Conservation (phyloP, 64 coral and sea anemone species). For the Orbicella faveolata region DNA sequence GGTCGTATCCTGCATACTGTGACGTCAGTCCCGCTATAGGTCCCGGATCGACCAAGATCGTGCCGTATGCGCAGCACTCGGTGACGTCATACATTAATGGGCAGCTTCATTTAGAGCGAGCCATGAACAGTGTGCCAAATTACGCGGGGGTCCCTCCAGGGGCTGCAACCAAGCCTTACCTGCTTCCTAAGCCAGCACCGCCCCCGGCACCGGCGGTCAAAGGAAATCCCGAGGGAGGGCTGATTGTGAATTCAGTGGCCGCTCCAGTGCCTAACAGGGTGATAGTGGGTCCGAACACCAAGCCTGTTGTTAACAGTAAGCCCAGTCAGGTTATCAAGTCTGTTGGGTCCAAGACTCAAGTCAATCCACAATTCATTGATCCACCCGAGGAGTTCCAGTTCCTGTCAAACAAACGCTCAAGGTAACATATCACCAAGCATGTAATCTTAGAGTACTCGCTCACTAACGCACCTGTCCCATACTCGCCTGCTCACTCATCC, state of each 20-base stretch:
- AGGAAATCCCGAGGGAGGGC: conserved; percentile 6
- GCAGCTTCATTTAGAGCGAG: conserved; percentile 50
- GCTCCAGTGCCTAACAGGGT: conserved; percentile 41
- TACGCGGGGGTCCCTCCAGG: conserved; percentile 5
- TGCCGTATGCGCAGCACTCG: conserved; percentile 96
- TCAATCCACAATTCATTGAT: conserved; percentile 92
- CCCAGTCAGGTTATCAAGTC: conserved; percentile 52
- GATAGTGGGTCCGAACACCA: conserved; percentile 18
- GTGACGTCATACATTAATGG: conserved; percentile 99
- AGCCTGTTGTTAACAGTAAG: conserved; percentile 58
- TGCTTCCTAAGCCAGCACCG: conserved; percentile 68
- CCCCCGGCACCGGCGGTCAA: not conserved
- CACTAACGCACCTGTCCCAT: no score
- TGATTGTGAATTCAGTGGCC: conserved; percentile 28
- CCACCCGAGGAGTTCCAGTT: conserved; percentile 98
- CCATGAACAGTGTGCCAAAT: conserved; percentile 56
- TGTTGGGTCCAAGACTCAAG: not conserved
- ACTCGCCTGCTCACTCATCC: no score
- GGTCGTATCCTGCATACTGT: conserved; percentile 97
- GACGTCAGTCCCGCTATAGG: conserved; percentile 90
- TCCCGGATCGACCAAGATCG: conserved; percentile 92
- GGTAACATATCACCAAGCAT: conserved; percentile 38
- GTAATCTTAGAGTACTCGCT: no score
- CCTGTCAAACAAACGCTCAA: conserved; percentile 69
- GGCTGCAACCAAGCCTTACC: conserved; percentile 62